A percentile compares a stretch with the other conserved stretches of the same genome.
phyloP scores from a whole-genome alignment of 2,888 invertebrate species.

The Scelioninae gen. 1 region DNA sequence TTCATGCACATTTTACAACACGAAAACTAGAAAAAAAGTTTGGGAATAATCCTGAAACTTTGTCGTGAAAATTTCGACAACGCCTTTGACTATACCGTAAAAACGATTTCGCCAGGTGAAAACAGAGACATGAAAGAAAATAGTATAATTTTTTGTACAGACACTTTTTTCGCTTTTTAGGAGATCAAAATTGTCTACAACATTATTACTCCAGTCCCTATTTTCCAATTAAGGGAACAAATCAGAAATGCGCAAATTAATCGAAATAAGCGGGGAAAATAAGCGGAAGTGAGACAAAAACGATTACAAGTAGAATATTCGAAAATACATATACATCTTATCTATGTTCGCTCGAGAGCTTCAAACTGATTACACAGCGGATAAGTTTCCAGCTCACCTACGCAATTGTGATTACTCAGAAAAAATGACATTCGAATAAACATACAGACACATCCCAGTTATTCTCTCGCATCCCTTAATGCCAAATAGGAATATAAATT shows the following conservation, averaged over 20 bases:
- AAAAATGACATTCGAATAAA: background rate
- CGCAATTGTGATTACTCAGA: conserved; percentile 19
- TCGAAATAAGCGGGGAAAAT: background rate
- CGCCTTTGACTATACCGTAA: background rate
- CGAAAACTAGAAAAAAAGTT: too few species aligned
- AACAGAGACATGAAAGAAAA: background rate
- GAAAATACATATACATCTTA: conserved; percentile 17
- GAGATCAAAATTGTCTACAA: background rate
- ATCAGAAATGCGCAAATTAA: background rate
- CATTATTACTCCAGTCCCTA: background rate
- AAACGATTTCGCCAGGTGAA: background rate
- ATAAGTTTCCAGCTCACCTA: conserved; percentile 28
- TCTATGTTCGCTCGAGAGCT: background rate
- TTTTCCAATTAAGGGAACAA: conserved; percentile 5
- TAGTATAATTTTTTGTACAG: too few species aligned
- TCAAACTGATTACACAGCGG: conserved; percentile 36
- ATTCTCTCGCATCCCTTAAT: too few species aligned
- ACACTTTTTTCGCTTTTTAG: background rate
- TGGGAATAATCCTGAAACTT: background rate
- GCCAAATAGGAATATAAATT: too few species aligned
- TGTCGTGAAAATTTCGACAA: background rate
- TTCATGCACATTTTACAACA: too few species aligned
- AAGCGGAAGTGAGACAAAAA: background rate
- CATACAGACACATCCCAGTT: too few species aligned
- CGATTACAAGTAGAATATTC: conserved; percentile 1